phyloP scores from a whole-genome alignment of 2,888 invertebrate genomes.

The Drosophila falleni region DNA sequence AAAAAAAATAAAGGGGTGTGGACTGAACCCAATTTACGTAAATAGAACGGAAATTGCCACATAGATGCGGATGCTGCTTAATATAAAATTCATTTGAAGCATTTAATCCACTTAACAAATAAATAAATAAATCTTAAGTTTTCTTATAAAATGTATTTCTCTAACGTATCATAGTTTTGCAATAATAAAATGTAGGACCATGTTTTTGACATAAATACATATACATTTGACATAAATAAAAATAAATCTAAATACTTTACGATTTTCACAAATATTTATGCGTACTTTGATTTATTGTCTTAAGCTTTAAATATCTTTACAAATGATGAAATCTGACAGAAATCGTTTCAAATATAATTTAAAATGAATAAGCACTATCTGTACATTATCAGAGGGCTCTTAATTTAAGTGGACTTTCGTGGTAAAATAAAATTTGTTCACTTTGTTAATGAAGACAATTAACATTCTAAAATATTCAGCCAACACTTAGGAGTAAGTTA shows the following conservation, averaged over 20 bases:
- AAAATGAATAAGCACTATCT: neutral
- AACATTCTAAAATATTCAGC: conserved; percentile 59
- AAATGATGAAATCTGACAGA: no score
- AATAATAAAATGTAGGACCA: neutral
- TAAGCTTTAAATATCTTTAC: no score
- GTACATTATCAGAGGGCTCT: conserved; percentile 1
- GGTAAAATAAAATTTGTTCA: conserved; percentile 35
- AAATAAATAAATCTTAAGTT: conserved; percentile 12
- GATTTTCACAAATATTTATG: no score
- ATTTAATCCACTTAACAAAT: conserved; percentile 47
- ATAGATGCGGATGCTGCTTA: conserved; percentile 66
- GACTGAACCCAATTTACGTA: conserved; percentile 65
- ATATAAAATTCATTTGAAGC: conserved; percentile 62
- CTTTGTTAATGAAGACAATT: conserved; percentile 59
- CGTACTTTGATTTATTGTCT: no score
- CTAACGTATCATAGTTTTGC: neutral
- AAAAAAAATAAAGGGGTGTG: conserved; percentile 17
- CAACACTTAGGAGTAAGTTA: conserved; percentile 45
- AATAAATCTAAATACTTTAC: no score
- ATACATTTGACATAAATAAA: no score
- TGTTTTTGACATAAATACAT: no score
- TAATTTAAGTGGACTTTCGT: conserved; percentile 36
- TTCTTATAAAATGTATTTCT: no score
- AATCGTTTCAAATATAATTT: no score
- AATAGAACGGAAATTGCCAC: conserved; percentile 75